Conservation (phyloP, 2,113 vertebrate species). For the Siniperca knerii region DNA sequence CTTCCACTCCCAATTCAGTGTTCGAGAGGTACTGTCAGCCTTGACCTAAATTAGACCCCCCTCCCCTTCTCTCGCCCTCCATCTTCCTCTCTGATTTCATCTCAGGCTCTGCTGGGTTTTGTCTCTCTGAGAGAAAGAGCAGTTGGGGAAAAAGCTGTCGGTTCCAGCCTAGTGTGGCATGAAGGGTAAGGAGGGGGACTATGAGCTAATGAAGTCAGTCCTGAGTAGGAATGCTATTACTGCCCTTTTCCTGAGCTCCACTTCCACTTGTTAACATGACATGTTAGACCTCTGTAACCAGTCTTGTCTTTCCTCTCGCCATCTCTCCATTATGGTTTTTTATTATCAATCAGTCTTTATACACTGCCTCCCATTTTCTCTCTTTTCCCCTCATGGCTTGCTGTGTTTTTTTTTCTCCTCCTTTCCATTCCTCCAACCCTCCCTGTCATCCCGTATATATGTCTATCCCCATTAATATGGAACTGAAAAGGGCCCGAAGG, state of each 20-base stretch:
- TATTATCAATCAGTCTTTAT: constrained; percentile 57
- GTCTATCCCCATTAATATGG: constrained; percentile 44
- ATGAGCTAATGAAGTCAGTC: constrained; percentile 70
- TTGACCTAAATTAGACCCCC: constrained; percentile 67
- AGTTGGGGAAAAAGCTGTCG: constrained; percentile 56
- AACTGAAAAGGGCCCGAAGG: constrained; percentile 53
- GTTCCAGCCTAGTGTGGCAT: constrained; percentile 46
- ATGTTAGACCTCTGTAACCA: constrained; percentile 50
- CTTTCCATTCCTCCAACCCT: constrained; percentile 21
- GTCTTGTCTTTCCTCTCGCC: constrained; percentile 28
- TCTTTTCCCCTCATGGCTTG: not conserved
- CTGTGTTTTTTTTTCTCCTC: constrained; percentile 15
- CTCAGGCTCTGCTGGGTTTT: constrained; percentile 57
- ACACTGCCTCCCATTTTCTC: constrained; percentile 19
- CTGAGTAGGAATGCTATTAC: constrained; percentile 41
- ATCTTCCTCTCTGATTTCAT: constrained; percentile 59
- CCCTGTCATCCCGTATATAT: constrained; percentile 40
- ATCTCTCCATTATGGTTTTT: constrained; percentile 48
- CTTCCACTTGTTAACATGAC: constrained; percentile 66
- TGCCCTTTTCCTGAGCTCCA: constrained; percentile 17
- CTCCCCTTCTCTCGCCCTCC: constrained; percentile 14
- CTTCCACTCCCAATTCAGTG: constrained; percentile 26
- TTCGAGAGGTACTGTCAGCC: constrained; percentile 60
- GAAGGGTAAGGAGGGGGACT: constrained; percentile 59
- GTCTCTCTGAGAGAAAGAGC: constrained; percentile 50